Percentiles rank a stretch among this genome's conserved stretches.
Evolutionary conservation across 2,797 vertebrate species (phyloP).

Genomic region (Bufotes viridis): DNA sequence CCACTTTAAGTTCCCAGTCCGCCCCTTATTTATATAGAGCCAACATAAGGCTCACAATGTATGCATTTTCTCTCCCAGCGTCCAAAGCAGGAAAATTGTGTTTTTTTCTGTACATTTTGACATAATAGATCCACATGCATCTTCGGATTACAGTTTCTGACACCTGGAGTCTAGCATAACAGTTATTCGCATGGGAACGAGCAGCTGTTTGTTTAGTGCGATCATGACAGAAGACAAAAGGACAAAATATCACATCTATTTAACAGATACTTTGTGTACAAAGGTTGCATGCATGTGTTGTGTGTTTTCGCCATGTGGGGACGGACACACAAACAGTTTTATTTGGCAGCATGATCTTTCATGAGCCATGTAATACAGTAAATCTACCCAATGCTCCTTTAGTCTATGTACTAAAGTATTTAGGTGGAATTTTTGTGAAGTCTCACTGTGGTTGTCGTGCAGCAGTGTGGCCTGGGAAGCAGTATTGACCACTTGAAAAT

Average conservation of each 20-base stretch:
- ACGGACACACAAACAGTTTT: not conserved
- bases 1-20: too few species aligned
- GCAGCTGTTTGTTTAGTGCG: not conserved
- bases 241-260: not conserved
- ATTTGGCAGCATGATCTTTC: not conserved
- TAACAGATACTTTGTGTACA: not conserved
- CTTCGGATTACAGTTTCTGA: not conserved
- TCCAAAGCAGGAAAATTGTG: not conserved
- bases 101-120: not conserved
- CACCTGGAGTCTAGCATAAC: not conserved
- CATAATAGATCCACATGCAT: not conserved
- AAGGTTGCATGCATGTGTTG: not conserved
- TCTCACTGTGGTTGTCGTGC: not conserved
- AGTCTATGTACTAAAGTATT: not conserved
- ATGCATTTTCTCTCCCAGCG: not conserved
- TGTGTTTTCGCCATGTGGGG: not conserved
- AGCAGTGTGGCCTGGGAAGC: not conserved
- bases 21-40: too few species aligned
- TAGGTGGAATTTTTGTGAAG: not conserved
- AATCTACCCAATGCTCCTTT: not conserved
- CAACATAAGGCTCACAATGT: not conserved
- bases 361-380: too few species aligned
- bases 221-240: not conserved
- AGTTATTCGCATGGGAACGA: slow-evolving; percentile 9
- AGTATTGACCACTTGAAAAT: not conserved